Base-by-base conservation (phyloP, 2,113 vertebrate genomes). In the Rynchops niger region DNA sequence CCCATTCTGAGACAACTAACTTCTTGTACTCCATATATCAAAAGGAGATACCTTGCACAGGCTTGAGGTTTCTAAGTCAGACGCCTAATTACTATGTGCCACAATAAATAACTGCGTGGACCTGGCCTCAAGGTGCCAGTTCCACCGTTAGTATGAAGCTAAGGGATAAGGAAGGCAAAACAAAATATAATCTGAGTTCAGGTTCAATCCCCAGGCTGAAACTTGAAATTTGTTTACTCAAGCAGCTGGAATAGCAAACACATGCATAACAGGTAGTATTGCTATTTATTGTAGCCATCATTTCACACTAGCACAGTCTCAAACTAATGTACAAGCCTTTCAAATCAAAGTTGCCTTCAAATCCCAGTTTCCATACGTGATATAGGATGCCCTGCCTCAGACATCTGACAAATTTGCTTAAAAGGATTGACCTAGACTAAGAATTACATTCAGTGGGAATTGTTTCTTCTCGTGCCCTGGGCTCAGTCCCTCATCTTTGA, bases 1-100 rank as follows among this genome's bases (percentile, higher is more conserved):
- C 4, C 30, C 36, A 23, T 17, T 73, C 86, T 0, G 10, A 81
- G 50, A 73, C 34, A 38, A 5, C 58, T 32, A 43, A 26, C 45
- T 72, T 40, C 72, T 70, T 11, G 0, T 15, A 25, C 38, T 70
- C 38, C 32, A 2, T 36, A 40, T 36, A 56, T 80, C 82, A 72
- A 78, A 40, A 0, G 0, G 6, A 74, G 71, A 16, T 8, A 19
- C 40, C 34, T 17, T 3, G 18, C 66, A 38, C 6, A 4, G 36
- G 49, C 49, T 45, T 6, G 1, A 30, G 61, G 74, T 3, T 88
- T 61, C 26, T 9, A 19, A 78, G 59, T 78, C 83, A 74, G 63
- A 9, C 1, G 5, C 50, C 26, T 58, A 56, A 88, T 63, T 84
- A 53, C 42, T 27, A 23, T 5, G 58, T 81, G 72, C 67, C 52